Evolutionary conservation across 2,113 vertebrate species (phyloP).

Genomic region (Microcebus murinus): DNA sequence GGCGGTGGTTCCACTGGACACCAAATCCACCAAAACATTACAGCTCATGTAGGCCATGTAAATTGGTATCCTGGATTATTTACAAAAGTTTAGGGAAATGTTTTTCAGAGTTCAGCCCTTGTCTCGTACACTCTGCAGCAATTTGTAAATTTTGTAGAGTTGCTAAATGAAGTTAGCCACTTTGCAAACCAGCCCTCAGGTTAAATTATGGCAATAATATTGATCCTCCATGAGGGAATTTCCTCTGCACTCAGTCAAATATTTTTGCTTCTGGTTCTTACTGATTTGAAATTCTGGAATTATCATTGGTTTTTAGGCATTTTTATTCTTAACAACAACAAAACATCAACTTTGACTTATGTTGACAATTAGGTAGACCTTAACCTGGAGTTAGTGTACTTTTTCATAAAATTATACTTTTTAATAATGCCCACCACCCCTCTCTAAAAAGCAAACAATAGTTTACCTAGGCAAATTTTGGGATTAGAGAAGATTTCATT

Average conservation of each 20-base stretch:
- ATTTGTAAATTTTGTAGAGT: not conserved
- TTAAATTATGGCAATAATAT: conserved; percentile 9
- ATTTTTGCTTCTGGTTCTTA: conserved; percentile 44
- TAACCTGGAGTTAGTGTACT: not conserved
- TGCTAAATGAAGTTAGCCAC: not conserved
- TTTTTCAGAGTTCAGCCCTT: not conserved
- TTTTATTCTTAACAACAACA: conserved; percentile 33
- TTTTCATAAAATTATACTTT: conserved; percentile 9
- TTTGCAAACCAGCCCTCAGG: not conserved
- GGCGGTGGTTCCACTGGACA: not conserved
- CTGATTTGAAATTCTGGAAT: not conserved
- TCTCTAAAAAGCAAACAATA: not conserved
- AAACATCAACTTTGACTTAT: conserved; percentile 26
- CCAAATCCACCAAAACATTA: too few relatives aligned
- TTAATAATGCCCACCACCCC: too few relatives aligned
- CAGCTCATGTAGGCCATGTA: rapidly evolving
- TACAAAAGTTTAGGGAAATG: not conserved
- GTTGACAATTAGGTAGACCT: not conserved
- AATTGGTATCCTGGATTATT: not conserved
- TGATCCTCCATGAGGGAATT: not conserved
- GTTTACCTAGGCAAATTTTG: not conserved
- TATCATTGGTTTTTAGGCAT: not conserved
- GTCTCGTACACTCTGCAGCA: not conserved
- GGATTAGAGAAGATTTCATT: not conserved
- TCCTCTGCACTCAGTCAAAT: not conserved